Conservation (phyloP, 1,140 invertebrate genomes). For the Halictus rubicundus region DNA sequence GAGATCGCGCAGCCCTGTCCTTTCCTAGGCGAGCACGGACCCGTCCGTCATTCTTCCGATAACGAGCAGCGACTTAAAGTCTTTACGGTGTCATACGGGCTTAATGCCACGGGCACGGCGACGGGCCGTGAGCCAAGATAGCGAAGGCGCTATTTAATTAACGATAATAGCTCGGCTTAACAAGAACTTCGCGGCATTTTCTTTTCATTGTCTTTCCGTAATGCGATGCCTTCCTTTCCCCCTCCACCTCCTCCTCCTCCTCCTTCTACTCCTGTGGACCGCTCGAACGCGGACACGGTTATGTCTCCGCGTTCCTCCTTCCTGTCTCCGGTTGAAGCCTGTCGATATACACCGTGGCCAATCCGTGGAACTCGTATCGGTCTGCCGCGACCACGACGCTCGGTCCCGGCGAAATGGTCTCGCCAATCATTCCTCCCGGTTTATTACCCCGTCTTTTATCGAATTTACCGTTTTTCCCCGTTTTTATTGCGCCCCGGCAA, state of each 20-base stretch:
- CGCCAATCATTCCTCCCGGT: neutral
- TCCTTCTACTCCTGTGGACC: neutral
- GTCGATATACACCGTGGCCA: slow-evolving; percentile 22
- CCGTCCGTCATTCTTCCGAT: slow-evolving; percentile 69
- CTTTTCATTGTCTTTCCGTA: slow-evolving; percentile 70
- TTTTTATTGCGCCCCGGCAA: neutral
- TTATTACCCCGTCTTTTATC: neutral
- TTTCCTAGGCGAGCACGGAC: slow-evolving; percentile 49
- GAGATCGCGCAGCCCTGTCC: slow-evolving; percentile 33
- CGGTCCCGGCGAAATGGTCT: neutral
- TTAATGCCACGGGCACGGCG: slow-evolving; percentile 70
- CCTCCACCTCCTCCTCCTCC: no score
- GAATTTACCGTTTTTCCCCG: neutral
- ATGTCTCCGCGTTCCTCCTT: slow-evolving; percentile 6
- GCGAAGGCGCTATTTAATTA: slow-evolving; percentile 75
- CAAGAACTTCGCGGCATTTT: slow-evolving; percentile 68
- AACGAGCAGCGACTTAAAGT: slow-evolving; percentile 71
- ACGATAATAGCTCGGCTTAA: slow-evolving; percentile 74
- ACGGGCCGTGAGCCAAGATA: slow-evolving; percentile 68
- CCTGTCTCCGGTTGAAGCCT: neutral
- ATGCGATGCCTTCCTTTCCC: slow-evolving; percentile 51
- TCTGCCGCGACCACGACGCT: no score
- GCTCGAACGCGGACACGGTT: slow-evolving; percentile 16
- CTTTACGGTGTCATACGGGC: slow-evolving; percentile 71
- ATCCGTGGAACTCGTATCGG: slow-evolving; percentile 20